Percentiles rank a stretch among this genome's conserved stretches.
Evolutionary conservation across 2,888 invertebrate species (phyloP).

Genomic region (Diaprepes abbreviatus): DNA sequence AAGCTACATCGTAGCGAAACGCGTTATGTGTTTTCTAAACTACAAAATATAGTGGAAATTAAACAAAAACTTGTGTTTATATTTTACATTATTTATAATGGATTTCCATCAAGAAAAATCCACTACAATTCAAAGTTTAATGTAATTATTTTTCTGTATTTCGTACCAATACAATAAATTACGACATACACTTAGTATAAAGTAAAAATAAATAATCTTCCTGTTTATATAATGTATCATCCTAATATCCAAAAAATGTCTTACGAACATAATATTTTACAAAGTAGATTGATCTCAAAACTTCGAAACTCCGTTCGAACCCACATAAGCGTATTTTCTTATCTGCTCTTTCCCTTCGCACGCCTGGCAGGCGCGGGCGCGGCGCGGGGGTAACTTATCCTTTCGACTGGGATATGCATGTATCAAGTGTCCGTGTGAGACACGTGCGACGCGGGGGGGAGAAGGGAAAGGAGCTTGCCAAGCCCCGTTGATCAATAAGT

Average conservation of each 20-base stretch:
- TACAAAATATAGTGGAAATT: too few relatives aligned
- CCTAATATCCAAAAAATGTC: constrained; percentile 38
- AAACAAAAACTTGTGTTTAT: too few relatives aligned
- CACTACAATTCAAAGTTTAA: too few relatives aligned
- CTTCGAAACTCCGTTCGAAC: constrained; percentile 45
- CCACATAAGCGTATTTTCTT: constrained; percentile 48
- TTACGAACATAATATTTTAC: constrained; percentile 42
- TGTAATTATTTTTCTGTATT: too few relatives aligned
- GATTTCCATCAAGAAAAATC: too few relatives aligned
- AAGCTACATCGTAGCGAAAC: too few relatives aligned
- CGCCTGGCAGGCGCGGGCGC: constrained; percentile 8
- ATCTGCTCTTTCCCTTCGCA: constrained; percentile 33
- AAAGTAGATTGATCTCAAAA: constrained; percentile 44
- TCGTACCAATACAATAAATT: too few relatives aligned
- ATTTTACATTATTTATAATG: too few relatives aligned
- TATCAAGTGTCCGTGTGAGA: constrained; percentile 59
- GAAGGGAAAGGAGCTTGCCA: constrained; percentile 49
- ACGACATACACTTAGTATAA: too few relatives aligned
- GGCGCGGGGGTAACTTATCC: constrained; percentile 42
- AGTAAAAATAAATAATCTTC: too few relatives aligned
- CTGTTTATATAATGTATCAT: neutral
- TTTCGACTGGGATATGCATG: constrained; percentile 57
- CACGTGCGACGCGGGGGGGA: constrained; percentile 51
- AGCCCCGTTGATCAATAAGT: constrained; percentile 68
- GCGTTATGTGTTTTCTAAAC: too few relatives aligned